Conservation (phyloP, 2,888 invertebrate species). For the Cabera pusaria region DNA sequence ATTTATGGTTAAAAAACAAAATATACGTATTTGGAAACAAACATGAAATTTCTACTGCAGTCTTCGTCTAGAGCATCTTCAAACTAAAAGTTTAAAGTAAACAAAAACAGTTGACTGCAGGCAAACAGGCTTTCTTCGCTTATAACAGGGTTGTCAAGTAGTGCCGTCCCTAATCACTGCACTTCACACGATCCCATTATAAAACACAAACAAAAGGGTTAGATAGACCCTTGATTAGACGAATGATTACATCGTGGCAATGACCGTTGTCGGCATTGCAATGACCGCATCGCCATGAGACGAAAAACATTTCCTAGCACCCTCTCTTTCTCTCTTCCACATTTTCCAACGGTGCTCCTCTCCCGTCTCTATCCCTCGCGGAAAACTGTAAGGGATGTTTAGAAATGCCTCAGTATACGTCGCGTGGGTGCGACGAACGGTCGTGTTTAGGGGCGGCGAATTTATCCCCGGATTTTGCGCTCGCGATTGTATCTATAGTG, state of each 20-base stretch:
- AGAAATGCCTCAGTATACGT: conserved; percentile 64
- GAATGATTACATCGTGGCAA: conserved; percentile 68
- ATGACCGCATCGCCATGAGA: conserved; percentile 76
- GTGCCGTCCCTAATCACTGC: conserved; percentile 21
- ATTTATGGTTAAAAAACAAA: no score
- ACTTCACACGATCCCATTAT: conserved; percentile 18
- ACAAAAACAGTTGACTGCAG: neutral
- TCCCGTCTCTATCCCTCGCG: conserved; percentile 53
- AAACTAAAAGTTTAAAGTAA: no score
- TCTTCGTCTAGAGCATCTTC: no score
- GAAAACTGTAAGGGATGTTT: conserved; percentile 69
- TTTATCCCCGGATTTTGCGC: conserved; percentile 37
- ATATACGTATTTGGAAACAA: no score
- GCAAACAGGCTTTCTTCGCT: conserved; percentile 1
- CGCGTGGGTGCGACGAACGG: conserved; percentile 54
- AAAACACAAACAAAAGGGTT: conserved; percentile 36
- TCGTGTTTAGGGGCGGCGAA: conserved; percentile 40
- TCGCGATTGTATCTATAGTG: conserved; percentile 39
- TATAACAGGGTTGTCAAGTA: conserved; percentile 14
- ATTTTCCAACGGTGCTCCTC: conserved; percentile 41
- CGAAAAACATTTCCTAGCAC: conserved; percentile 57
- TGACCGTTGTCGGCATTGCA: conserved; percentile 73
- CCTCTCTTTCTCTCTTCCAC: conserved; percentile 47
- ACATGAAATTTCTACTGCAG: no score
- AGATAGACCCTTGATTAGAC: conserved; percentile 45